Conservation (phyloP, 2,797 vertebrate species). For the Pseudocheirus occidentalis region DNA sequence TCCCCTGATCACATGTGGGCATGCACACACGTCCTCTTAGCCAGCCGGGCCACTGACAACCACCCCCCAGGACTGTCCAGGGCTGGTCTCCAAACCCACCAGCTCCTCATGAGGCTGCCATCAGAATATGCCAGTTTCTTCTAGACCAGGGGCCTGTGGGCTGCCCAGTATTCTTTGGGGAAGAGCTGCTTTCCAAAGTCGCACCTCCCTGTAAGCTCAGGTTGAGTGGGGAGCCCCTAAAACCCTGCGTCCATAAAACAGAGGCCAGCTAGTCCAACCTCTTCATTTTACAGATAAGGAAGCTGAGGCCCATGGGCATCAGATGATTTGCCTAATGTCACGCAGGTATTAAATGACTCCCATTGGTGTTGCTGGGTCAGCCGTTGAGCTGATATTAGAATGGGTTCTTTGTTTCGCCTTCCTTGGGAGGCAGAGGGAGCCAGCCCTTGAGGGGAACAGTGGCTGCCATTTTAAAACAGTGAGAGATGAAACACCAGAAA, state of each 20-base stretch:
- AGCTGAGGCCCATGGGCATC: not conserved
- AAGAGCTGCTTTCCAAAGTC: not conserved
- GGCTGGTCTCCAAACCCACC: not conserved
- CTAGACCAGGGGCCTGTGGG: not conserved
- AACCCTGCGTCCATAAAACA: not conserved
- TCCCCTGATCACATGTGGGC: too few relatives aligned
- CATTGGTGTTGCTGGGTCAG: not conserved
- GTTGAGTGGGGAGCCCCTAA: too few relatives aligned
- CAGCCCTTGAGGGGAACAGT: not conserved
- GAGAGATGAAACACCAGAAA: not conserved
- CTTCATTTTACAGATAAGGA: not conserved
- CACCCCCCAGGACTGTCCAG: not conserved
- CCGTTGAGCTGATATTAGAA: not conserved
- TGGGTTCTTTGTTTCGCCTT: not conserved
- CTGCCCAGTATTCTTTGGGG: not conserved
- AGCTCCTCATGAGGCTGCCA: not conserved
- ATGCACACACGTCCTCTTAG: not conserved
- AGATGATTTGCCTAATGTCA: not conserved
- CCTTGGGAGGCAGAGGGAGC: not conserved
- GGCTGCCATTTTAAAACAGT: not conserved
- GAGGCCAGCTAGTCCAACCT: not conserved
- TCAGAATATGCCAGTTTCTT: not conserved
- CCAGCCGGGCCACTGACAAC: not conserved
- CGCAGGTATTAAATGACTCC: not conserved
- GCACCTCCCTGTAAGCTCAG: not conserved